phyloP scores from a whole-genome alignment of 2,888 invertebrate species.

The Drosophila mayaguana region DNA sequence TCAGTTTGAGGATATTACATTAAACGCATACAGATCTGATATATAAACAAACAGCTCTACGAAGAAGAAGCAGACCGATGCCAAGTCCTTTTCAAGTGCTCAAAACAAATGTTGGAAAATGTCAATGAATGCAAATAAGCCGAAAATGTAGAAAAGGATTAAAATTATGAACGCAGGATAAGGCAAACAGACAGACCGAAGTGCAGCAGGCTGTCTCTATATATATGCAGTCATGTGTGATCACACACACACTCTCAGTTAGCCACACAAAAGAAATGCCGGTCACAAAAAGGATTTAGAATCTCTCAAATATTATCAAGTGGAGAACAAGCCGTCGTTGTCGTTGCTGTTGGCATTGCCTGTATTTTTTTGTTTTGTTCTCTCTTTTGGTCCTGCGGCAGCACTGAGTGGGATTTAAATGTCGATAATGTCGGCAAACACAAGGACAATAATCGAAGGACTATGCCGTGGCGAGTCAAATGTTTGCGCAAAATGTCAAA shows the following conservation, averaged over 20 bases:
- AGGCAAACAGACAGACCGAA: conserved; percentile 54
- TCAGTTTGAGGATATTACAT: conserved; percentile 21
- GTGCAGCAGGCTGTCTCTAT: conserved; percentile 34
- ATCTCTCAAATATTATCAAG: conserved; percentile 80
- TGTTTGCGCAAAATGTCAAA: conserved; percentile 72
- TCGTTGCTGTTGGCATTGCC: conserved; percentile 20
- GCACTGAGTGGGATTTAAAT: conserved; percentile 74
- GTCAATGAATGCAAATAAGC: conserved; percentile 64
- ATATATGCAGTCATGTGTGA: conserved; percentile 54
- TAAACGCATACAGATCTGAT: conserved; percentile 25
- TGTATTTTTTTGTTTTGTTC: not conserved
- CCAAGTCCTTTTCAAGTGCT: conserved; percentile 24
- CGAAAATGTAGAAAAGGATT: conserved; percentile 70
- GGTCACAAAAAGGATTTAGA: conserved; percentile 71
- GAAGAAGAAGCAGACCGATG: not conserved
- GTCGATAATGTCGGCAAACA: conserved; percentile 79
- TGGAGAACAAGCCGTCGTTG: conserved; percentile 46
- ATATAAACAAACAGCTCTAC: conserved; percentile 8
- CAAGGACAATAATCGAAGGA: conserved; percentile 28
- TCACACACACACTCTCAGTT: conserved; percentile 22
- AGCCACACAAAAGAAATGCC: conserved; percentile 61
- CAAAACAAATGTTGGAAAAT: conserved; percentile 36
- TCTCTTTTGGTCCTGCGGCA: conserved; percentile 24
- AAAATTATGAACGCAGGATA: conserved; percentile 79
- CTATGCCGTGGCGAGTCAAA: conserved; percentile 34